Percentiles rank a stretch among this genome's conserved stretches.
These are phyloP conservation scores for Melipona beecheii DNA, from an alignment of 2,888 invertebrate species.

Conservation along the genomic window DNA sequence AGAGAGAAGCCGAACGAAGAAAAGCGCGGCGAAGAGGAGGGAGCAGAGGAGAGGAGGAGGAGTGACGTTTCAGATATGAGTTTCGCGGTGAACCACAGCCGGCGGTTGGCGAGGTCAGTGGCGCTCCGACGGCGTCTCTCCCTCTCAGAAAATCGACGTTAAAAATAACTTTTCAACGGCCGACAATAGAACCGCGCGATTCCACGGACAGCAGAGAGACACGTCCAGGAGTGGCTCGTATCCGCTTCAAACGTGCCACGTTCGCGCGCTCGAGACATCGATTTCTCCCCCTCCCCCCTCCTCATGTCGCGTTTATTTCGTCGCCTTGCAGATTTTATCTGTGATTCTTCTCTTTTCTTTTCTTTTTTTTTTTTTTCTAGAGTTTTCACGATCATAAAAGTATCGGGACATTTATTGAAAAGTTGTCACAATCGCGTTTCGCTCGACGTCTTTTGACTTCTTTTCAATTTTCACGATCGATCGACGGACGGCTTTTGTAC, in stretches of 20 bases:
- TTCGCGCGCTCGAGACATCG: neutral
- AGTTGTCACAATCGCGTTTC: too few relatives aligned
- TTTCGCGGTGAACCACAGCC: slow-evolving; percentile 71
- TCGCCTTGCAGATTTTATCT: neutral
- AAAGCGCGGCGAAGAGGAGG: neutral
- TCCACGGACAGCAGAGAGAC: slow-evolving; percentile 42
- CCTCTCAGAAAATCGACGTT: slow-evolving; percentile 60
- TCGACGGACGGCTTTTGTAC: too few relatives aligned
- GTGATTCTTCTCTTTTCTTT: too few relatives aligned
- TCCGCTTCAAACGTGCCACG: neutral
- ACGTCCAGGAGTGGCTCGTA: slow-evolving; percentile 21
- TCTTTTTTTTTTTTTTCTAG: too few relatives aligned
- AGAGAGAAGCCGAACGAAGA: slow-evolving; percentile 29
- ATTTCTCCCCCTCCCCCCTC: slow-evolving; percentile 1
- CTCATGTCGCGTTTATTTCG: neutral
- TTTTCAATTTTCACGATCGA: too few relatives aligned
- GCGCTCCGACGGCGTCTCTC: slow-evolving; percentile 51
- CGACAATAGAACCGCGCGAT: slow-evolving; percentile 61
- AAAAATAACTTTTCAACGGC: slow-evolving; percentile 66
- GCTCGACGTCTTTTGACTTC: too few relatives aligned
- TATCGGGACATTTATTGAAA: too few relatives aligned
- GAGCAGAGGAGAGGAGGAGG: slow-evolving; percentile 30
- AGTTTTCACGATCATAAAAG: too few relatives aligned
- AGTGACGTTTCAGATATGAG: slow-evolving; percentile 65
- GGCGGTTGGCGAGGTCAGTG: slow-evolving; percentile 70